Percentiles rank a stretch among this genome's conserved stretches.
phyloP scores from a whole-genome alignment of 2,797 vertebrate genomes.

The Muraenolepis orangiensis region DNA sequence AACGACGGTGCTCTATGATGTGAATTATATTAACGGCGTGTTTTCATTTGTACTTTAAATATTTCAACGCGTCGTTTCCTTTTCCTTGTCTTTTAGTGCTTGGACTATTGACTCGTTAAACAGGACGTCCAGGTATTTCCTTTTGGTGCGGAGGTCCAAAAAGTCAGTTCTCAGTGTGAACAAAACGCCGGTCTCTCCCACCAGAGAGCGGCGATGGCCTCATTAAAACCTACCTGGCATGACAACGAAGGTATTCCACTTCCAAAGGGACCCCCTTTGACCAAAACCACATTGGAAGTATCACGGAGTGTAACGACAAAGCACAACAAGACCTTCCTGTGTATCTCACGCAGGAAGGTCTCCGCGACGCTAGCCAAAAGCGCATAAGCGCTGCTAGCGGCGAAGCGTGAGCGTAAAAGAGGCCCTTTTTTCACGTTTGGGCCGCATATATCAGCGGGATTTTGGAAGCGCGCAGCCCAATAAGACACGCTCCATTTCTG shows the following conservation, averaged over 20 bases:
- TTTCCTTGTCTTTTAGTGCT: too few relatives aligned
- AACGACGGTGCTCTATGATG: not conserved
- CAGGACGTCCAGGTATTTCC: not conserved
- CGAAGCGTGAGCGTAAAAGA: conserved; percentile 31
- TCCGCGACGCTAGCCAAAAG: conserved; percentile 15
- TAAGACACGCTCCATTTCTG: conserved; percentile 5
- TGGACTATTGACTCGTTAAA: not conserved
- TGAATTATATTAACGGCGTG: not conserved
- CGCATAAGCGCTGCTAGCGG: conserved; percentile 23
- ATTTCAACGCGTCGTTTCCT: not conserved
- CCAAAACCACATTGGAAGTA: not conserved
- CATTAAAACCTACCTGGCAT: not conserved
- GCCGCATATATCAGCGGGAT: conserved; percentile 2
- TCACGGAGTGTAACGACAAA: conserved; percentile 23
- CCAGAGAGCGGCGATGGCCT: not conserved
- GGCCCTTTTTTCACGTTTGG: conserved; percentile 38
- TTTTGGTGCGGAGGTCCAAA: not conserved
- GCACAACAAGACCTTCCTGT: conserved; percentile 16
- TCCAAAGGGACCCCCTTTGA: not conserved
- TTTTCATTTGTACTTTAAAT: not conserved
- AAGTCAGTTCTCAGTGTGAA: not conserved
- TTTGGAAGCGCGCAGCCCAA: conserved; percentile 15
- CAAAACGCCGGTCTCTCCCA: not conserved
- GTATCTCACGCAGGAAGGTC: too few relatives aligned
- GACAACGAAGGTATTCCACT: not conserved